Percentiles rank a stretch among this genome's conserved stretches.
These are phyloP conservation scores for Ennomos fuscantarius DNA, from an alignment of 2,888 invertebrate species.

Conservation along the genomic window DNA sequence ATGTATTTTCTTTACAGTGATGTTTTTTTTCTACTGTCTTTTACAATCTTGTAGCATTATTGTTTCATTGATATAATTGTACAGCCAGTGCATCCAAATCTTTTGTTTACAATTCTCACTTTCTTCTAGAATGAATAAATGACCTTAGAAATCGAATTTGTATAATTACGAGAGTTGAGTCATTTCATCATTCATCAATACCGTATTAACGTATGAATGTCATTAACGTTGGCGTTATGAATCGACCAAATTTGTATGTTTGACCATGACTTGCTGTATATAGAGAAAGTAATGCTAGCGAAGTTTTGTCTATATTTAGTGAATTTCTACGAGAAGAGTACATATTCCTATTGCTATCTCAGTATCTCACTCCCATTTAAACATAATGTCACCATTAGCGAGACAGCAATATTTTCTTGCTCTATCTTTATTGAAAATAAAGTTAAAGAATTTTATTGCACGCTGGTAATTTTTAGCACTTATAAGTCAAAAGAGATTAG, in stretches of 20 bases:
- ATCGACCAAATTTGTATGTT: conserved; percentile 17
- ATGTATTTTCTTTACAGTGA: too few relatives aligned
- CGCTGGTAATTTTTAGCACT: too few relatives aligned
- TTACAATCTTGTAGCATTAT: not conserved
- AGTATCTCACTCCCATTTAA: too few relatives aligned
- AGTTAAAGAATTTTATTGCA: too few relatives aligned
- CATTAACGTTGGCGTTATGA: conserved; percentile 20
- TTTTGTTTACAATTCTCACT: conserved; percentile 30
- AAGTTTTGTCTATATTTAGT: not conserved
- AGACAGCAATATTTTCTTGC: too few relatives aligned
- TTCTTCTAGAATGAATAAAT: conserved; percentile 31
- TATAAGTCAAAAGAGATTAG: too few relatives aligned
- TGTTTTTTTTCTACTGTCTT: too few relatives aligned
- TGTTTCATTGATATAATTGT: not conserved
- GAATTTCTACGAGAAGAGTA: too few relatives aligned
- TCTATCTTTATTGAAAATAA: too few relatives aligned
- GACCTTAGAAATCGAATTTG: conserved; percentile 40
- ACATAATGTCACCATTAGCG: too few relatives aligned
- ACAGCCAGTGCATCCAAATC: not conserved
- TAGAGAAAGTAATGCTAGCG: conserved; percentile 28
- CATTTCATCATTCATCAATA: conserved; percentile 25
- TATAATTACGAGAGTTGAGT: not conserved
- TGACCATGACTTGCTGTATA: conserved; percentile 29
- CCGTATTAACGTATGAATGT: conserved; percentile 28
- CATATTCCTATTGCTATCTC: too few relatives aligned